Base-by-base conservation (phyloP, 2,113 vertebrate genomes). In the Tragelaphus scriptus region DNA sequence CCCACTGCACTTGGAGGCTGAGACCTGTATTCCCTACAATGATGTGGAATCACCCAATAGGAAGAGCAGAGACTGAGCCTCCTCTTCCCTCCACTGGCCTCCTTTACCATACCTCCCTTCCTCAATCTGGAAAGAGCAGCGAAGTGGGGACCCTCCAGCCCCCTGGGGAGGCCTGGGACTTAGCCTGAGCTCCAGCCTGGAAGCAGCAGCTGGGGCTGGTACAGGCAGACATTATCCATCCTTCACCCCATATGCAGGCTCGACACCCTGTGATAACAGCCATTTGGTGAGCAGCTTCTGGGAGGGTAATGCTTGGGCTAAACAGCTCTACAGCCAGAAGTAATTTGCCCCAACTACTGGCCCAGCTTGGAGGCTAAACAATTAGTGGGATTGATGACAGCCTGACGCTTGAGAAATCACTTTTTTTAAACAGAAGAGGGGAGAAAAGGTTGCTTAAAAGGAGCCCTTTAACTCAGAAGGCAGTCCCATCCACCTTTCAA, bases 391-490 rank as follows among this genome's bases (percentile, higher is more conserved):
- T 16, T 91, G 90, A 94, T 53, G 53, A 85, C 53, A 97, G 94
- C n/a, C 71, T 81, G 87, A 81, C 56, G 63, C 79, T 88, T 87
- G n/a, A 92, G 77, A 94, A 96, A 87, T 71, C 53, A 23, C 26
- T 91, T 93, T 95, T 95, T 96, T 86, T 3, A 7, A 85, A 61
- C 56, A 51, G 25, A 51, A 23, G 44, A 36, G 19, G 44, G 32
- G 21, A 15, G 7, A 2, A 75, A 75, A 7, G 11, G 49, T 47
- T 28, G 65, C 82, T 97, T 85, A 96, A 97, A 97, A 98, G 94
- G 0, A 88, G 94, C 85, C 40, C 71, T 96, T 98, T 96, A 98
- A 93, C 95, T 92, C 84, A 55, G 96, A 98, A 97, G 44, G 5
- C 82, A 85, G 92, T 97, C 28, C 92, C 61, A 89, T 13, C 11